Base-by-base conservation (phyloP, 1,140 invertebrate genomes). In the Colletes gigas region DNA sequence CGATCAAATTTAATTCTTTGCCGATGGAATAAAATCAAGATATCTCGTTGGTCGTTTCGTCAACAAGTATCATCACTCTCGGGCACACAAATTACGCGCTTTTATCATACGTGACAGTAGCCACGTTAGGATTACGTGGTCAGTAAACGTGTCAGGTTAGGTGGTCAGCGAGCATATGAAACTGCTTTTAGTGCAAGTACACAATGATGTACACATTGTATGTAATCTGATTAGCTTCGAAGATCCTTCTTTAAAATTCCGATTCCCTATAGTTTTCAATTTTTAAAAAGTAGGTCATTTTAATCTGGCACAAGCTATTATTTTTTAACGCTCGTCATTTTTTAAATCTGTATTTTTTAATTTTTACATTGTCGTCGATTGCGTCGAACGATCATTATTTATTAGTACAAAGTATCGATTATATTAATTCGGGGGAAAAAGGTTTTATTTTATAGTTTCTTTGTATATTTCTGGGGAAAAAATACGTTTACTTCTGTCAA, bases 101-200 rank as follows among this genome's bases (percentile, higher is more conserved):
- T 55, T n/a, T 44, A 78, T 50, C 47, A 71, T 62, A 52, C 5
- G 50, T 78, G 19, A 39, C 41, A 7, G 63, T 50, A 63, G 39
- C 50, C 76, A 78, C 59, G 68, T 78, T 78, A 78, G n/a, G 39
- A 70, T 71, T 71, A 78, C 59, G 68, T 71, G 68, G 67, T 69
- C n/a, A n/a, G 0, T 19, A 30, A 39, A 66, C 17, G 12, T 39
- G 39, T 68, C 47, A 75, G 73, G 66, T 60, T 78, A 78, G 57
- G 10, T 71, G n/a, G 9, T 19, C 57, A 44, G 3, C 55, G 39
- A 19, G 44, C 73, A 44, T 57, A 30, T 19, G 19, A 78, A 62
- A 65, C 57, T 14, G 15, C 50, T 60, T 62, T 62, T 63, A 71
- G 3, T 44, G 19, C 59, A 73, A 59, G 10, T 47, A 5, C 3